Base-by-base conservation (phyloP, 2,797 vertebrate species). In the Rhyacichthys aspro region DNA sequence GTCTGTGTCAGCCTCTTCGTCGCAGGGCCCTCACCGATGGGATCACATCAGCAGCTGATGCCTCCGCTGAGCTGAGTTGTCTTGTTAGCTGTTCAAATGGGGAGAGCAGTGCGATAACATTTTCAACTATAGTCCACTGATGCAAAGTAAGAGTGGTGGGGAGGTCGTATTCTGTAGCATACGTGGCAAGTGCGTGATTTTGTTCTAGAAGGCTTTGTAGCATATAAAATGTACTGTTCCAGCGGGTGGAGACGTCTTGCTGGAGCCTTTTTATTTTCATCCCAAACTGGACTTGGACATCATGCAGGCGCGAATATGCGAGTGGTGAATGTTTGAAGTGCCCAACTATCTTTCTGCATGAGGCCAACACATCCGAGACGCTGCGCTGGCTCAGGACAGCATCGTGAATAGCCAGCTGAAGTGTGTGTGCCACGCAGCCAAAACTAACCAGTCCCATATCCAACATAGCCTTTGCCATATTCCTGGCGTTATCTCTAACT, bases 21-120 rank as follows among this genome's bases (percentile, higher is more conserved):
- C 46, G 68, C 46, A 57, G 61, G 12, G 59, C 59, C 16, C 28
- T 46, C 15, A 53, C 45, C 3, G 23, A 53, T 14, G 57, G 61
- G 8, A 61, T 61, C 36, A 48, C 39, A 5, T 65, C 36, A 11
- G 67, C 46, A 57, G 60, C 60, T 2, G 18, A 56, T 32, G 37
- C 67, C 11, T 42, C 53, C 36, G 62, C 59, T 67, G 55, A 43
- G 55, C 43, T 63, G 17, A 64, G 17, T 28, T 68, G 46, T 63
- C 41, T 55, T 9, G 16, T 66, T 23, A 67, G 14, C 28, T 65
- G 17, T 59, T 76, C 49, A 48, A 66, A 72, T 9, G 7, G 34
- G 11, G 18, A 47, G 8, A 69, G 47, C 5, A 55, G 32, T 53
- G 57, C 56, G 11, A 61, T 33, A 34, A 65, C 6, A 49, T 71